A percentile compares a stretch with the other conserved stretches of the same genome.
phyloP scores from a whole-genome alignment of 2,888 invertebrate species.

The Drosophila falleni region DNA sequence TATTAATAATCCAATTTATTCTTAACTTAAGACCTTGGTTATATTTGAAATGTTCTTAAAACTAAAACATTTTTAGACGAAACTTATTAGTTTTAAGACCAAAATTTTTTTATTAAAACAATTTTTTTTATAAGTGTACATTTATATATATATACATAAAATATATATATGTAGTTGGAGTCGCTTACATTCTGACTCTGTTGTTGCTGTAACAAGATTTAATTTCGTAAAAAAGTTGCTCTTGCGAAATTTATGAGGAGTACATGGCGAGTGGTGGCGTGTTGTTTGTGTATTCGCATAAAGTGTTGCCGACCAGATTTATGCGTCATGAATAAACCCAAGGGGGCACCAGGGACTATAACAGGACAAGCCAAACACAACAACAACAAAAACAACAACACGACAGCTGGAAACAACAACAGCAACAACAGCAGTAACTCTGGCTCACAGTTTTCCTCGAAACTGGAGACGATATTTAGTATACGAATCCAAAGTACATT shows the following conservation, averaged over 20 bases:
- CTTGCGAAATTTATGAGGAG: constrained; percentile 78
- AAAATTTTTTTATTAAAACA: too few species aligned
- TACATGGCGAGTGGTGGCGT: constrained; percentile 79
- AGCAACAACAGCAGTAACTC: constrained; percentile 31
- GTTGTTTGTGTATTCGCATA: constrained; percentile 82
- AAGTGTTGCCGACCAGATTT: constrained; percentile 83
- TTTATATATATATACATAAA: constrained; percentile 11
- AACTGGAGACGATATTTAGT: constrained; percentile 46
- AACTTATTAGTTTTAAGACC: too few species aligned
- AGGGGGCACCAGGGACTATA: constrained; percentile 55
- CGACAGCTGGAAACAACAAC: constrained; percentile 27
- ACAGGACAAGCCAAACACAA: constrained; percentile 41
- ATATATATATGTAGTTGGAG: constrained; percentile 15
- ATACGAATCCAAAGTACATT: constrained; percentile 17
- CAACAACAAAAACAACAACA: constrained; percentile 34
- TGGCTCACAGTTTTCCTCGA: constrained; percentile 44
- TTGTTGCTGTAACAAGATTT: constrained; percentile 77
- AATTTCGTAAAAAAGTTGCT: constrained; percentile 83
- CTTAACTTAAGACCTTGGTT: too few species aligned
- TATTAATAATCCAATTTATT: too few species aligned
- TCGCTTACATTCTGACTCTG: constrained; percentile 39
- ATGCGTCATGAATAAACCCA: constrained; percentile 83
- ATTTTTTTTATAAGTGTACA: neutral
- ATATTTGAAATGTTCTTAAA: too few species aligned
- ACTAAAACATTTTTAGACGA: too few species aligned